Percentiles rank a stretch among this genome's conserved stretches.
These are phyloP conservation scores for Artibeus jamaicensis DNA, from an alignment of 2,797 vertebrate genomes.

Conservation along the genomic window DNA sequence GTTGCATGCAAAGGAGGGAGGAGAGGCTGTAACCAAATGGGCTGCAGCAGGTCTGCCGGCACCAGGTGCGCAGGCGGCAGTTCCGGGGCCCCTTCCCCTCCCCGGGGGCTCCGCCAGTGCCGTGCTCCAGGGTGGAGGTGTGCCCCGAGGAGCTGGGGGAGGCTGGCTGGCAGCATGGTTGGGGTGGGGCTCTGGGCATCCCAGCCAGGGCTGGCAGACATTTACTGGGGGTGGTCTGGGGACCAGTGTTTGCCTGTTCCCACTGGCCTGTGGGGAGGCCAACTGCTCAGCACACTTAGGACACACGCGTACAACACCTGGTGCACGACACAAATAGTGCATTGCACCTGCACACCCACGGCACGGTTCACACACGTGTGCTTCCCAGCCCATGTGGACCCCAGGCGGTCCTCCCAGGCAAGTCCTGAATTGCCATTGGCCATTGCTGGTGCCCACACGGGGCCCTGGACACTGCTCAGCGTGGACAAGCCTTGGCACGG, in stretches of 20 bases:
- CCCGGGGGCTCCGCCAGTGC: background rate
- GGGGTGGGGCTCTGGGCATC: background rate
- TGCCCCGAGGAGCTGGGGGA: background rate
- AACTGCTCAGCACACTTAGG: background rate
- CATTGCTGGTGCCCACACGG: background rate
- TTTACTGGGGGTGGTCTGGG: background rate
- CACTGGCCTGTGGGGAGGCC: background rate
- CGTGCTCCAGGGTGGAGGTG: too few relatives aligned
- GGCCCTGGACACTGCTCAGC: background rate
- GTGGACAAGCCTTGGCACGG: background rate
- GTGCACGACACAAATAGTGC: too few relatives aligned
- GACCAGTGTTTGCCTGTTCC: background rate
- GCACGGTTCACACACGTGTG: too few relatives aligned
- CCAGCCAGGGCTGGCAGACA: background rate
- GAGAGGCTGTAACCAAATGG: constrained; percentile 31
- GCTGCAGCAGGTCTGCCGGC: background rate
- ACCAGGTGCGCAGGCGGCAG: background rate
- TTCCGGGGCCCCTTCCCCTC: background rate
- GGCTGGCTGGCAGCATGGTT: too few relatives aligned
- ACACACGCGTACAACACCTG: accelerated
- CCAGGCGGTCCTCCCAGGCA: background rate
- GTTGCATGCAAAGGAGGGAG: constrained; percentile 34
- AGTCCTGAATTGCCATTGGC: background rate
- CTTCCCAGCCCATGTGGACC: background rate
- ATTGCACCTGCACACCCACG: background rate